Evolutionary conservation across 1,140 invertebrate genomes (phyloP), one percentile per base, ranked within the genome.

Genomic region (Calliopsis andreniformis): DNA sequence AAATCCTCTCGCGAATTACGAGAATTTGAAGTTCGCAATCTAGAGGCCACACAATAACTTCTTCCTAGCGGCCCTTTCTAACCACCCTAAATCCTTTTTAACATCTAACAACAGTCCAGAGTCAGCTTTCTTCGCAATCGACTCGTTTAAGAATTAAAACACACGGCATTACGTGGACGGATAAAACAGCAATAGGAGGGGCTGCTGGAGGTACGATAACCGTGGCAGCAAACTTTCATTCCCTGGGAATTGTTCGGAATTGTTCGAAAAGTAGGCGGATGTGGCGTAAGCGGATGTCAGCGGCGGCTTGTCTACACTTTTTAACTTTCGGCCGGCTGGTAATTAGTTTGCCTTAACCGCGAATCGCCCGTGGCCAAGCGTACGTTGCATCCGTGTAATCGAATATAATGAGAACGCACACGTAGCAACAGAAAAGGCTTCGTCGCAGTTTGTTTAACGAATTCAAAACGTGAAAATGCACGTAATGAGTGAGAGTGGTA

Each of bases 311-410:
- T 87, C 86, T 82, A 80, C 89, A 88, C 88, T 90, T 91, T 83
- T 91, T 88, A 89, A 90, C 88, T 90, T 88, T 80, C 86, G 79
- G 76, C 87, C 82, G 86, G 69, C 62, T 67, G 77, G 88, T 91
- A 91, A 90, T 89, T 91, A 90, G 87, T 88, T 88, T 77, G 83
- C 88, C 89, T 90, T 91, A 90, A 79, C 80, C 72, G 73, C 42
- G 58, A 80, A 79, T 78, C 55, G 73, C 69, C 49, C 20, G 51
- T 83, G 45, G 53, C 70, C 66, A 47, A 51, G 55, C 25, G 51
- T 47, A 62, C 14, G 51, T n/a, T 23, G 42, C 18, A 25, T 30
- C 23, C 51, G 39, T 55, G 61, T 66, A 51, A 75, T 75, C 71
- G 71, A 43, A 45, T 75, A 67, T 75, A 67, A 75, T n/a, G 71